Evolutionary conservation across 2,797 vertebrate species (phyloP), one percentile per base, ranked within the genome.

Genomic region (Eulemur coronatus): DNA sequence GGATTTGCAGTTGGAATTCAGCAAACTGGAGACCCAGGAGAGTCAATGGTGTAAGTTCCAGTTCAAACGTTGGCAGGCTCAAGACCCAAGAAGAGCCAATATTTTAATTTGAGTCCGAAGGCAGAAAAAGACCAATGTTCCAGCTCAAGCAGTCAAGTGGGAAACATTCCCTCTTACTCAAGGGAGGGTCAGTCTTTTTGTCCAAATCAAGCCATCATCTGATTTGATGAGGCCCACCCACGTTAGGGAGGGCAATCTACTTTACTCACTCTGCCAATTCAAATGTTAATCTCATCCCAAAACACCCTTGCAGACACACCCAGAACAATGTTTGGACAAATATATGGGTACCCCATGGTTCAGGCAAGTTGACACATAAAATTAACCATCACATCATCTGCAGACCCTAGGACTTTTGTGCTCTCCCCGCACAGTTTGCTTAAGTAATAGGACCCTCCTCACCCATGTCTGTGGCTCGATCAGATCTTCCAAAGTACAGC

Each of bases 401-500:
- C 69, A 94, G 15, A 57, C 4, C 3, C 18, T 0, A 12, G 72
- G 8, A 1, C 52, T 93, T 93, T 41, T 75, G 75, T 80, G 22
- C 24, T 59, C 38, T 50, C 4, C 24, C 43, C 17, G 0, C 48
- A 41, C 7, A 0, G 6, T 46, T 5, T n/a, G 38, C 72, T 70
- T 63, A 48, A 59, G 88, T 85, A 86, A 80, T n/a, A 86, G 84
- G 38, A 73, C 81, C 43, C 14, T 80, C 4, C 1, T 78, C 85
- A 5, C 0, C 81, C 52, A 78, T 55, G 48, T 46, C 76, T 24
- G 48, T 87, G n/a, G 76, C 89, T 43, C 76, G 12, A 70, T 73
- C 73, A 35, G 15, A 7, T 30, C 89, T 95, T 91, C 69, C 52
- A 90, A 95, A 98, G 52, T 18, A 76, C 0, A 59, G 15, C 9